Conservation (phyloP, 1,140 invertebrate genomes). For the Drosophila funebris region DNA sequence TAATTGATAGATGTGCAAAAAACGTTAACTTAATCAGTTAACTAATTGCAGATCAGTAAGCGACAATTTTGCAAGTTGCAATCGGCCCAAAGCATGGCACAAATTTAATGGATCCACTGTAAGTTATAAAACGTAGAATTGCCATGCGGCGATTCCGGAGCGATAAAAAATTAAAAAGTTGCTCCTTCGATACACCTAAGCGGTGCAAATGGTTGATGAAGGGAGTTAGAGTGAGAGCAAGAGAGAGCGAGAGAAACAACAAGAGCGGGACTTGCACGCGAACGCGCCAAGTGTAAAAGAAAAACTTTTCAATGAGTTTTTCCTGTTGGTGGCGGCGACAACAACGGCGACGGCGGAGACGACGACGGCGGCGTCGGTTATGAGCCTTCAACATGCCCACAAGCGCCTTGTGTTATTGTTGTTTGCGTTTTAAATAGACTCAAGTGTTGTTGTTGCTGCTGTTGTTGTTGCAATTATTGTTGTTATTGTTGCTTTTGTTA, state of each 20-base stretch:
- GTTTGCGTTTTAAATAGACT: constrained; percentile 80
- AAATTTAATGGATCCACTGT: not conserved
- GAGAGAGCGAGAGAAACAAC: constrained; percentile 1
- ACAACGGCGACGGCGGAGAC: constrained; percentile 26
- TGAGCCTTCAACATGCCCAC: constrained; percentile 51
- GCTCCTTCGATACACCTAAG: constrained; percentile 67
- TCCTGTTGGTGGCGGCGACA: constrained; percentile 63
- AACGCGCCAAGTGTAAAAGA: constrained; percentile 77
- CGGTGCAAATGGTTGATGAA: constrained; percentile 3
- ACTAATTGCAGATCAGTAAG: not conserved
- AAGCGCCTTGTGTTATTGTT: constrained; percentile 66
- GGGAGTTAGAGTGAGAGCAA: not conserved
- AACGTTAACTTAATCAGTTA: not conserved
- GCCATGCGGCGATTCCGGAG: constrained; percentile 33
- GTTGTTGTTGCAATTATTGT: constrained; percentile 29
- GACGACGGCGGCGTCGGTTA: constrained; percentile 55
- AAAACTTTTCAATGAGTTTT: constrained; percentile 83
- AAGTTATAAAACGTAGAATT: too few species aligned
- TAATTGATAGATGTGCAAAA: too few species aligned
- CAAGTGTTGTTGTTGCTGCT: constrained; percentile 64
- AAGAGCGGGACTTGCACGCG: constrained; percentile 44
- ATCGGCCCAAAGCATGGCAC: not conserved
- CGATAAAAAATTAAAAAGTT: constrained; percentile 83
- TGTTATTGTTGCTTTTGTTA: constrained; percentile 29
- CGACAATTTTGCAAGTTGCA: not conserved